Evolutionary conservation across 2,797 vertebrate species (phyloP).

Genomic region (Acipenser ruthenus): DNA sequence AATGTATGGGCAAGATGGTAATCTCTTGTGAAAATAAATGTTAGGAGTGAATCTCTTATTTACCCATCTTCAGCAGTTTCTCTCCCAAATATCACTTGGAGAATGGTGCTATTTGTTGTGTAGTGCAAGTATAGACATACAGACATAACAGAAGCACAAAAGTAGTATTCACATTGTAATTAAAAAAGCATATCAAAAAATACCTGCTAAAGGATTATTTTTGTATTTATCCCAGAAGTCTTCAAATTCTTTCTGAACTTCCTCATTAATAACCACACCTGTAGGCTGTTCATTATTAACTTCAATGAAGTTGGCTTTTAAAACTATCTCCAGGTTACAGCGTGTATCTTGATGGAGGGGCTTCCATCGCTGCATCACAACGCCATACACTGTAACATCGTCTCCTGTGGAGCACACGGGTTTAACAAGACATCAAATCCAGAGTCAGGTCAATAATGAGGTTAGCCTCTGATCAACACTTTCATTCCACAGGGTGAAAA

Average conservation of each 20-base stretch:
- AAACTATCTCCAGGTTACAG: constrained; percentile 84
- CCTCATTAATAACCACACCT: constrained; percentile 65
- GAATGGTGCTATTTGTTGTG: no score
- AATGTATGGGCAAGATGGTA: no score
- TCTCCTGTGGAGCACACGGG: constrained; percentile 59
- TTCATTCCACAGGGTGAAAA: not conserved
- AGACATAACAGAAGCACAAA: no score
- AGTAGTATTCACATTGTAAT: no score
- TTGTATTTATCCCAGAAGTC: constrained; percentile 78
- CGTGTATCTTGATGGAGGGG: constrained; percentile 63
- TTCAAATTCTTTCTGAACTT: constrained; percentile 77
- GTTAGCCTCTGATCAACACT: not conserved
- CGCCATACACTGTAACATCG: constrained; percentile 85
- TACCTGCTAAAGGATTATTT: constrained; percentile 75
- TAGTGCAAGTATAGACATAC: no score
- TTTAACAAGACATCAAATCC: not conserved
- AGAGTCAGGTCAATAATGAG: not conserved
- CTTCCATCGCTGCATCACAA: constrained; percentile 89
- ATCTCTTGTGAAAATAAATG: no score
- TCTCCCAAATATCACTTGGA: no score
- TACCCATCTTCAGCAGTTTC: no score
- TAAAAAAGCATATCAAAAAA: constrained; percentile 13
- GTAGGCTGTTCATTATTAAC: constrained; percentile 82
- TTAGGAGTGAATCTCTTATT: no score
- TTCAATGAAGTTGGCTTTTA: constrained; percentile 87